These are phyloP conservation scores for Drusus annulatus DNA, from an alignment of 1,140 invertebrate species.

Conservation along the genomic window DNA sequence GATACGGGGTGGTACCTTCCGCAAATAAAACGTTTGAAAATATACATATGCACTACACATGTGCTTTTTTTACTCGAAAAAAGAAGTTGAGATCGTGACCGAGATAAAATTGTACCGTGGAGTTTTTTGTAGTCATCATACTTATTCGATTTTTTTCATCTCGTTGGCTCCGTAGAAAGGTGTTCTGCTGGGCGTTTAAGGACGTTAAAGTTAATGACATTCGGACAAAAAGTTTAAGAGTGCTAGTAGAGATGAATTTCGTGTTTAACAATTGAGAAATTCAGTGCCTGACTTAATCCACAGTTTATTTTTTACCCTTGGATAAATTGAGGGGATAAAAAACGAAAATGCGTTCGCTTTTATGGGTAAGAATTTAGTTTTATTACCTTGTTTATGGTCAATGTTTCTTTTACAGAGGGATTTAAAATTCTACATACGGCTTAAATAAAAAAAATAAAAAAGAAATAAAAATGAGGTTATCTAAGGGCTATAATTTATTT, in stretches of 20 bases:
- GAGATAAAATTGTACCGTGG: slow-evolving; percentile 6
- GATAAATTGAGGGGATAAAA: neutral
- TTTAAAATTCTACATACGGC: neutral
- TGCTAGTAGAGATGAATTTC: slow-evolving; percentile 6
- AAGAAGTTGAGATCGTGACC: slow-evolving; percentile 1
- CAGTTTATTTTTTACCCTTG: slow-evolving; percentile 22
- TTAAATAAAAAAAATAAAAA: too few relatives aligned
- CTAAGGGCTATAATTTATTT: too few relatives aligned
- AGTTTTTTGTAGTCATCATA: neutral
- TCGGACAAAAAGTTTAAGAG: slow-evolving; percentile 19
- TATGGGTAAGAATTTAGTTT: slow-evolving; percentile 18
- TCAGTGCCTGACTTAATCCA: slow-evolving; percentile 13
- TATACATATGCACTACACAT: neutral
- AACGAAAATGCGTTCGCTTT: slow-evolving; percentile 19
- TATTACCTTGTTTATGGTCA: neutral
- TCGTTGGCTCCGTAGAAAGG: neutral
- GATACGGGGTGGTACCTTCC: slow-evolving; percentile 7
- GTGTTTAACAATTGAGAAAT: slow-evolving; percentile 10
- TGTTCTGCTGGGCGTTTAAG: neutral
- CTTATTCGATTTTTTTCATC: neutral
- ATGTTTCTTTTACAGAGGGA: neutral
- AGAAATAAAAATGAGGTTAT: too few relatives aligned
- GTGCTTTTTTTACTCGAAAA: too few relatives aligned
- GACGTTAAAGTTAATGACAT: neutral
- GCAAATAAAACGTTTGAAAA: slow-evolving; percentile 3